Conservation (phyloP, 1,140 invertebrate genomes). For the Prorops nasuta region DNA sequence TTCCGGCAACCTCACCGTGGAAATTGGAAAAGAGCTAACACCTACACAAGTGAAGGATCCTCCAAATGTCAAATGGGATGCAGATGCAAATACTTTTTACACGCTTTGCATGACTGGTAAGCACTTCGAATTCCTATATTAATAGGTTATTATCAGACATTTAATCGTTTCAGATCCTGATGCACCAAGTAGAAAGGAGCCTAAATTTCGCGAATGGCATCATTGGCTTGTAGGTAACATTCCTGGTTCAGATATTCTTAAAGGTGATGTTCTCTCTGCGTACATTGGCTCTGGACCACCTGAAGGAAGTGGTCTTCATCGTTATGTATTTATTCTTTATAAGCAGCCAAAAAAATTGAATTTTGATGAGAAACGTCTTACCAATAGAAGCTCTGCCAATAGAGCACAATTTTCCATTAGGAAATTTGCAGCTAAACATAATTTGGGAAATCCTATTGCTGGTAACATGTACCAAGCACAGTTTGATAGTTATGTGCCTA, state of each 20-base stretch:
- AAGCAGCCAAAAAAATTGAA: conserved; percentile 73
- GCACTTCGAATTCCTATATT: too few species aligned
- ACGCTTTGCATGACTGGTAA: conserved; percentile 73
- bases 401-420: conserved; percentile 76
- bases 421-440: conserved; percentile 81
- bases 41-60: conserved; percentile 70
- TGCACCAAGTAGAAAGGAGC: conserved; percentile 78
- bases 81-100: conserved; percentile 64
- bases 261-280: conserved; percentile 72
- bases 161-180: conserved; percentile 79
- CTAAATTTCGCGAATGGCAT: conserved; percentile 81
- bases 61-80: conserved; percentile 65
- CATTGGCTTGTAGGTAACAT: conserved; percentile 94
- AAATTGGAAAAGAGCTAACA: conserved; percentile 75
- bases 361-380: conserved; percentile 68
- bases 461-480: conserved; percentile 89
- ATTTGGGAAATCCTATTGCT: conserved; percentile 77
- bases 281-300: conserved; percentile 88
- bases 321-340: conserved; percentile 87
- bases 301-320: conserved; percentile 76
- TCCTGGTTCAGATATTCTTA: conserved; percentile 69
- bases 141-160: conserved; percentile 3
- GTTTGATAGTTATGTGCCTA: conserved; percentile 88
- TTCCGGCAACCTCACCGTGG: conserved; percentile 57
- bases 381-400: conserved; percentile 69